A percentile compares a stretch with the other conserved stretches of the same genome.
Conservation (phyloP, 2,113 vertebrate species). For the Hippoglossus stenolepis region DNA sequence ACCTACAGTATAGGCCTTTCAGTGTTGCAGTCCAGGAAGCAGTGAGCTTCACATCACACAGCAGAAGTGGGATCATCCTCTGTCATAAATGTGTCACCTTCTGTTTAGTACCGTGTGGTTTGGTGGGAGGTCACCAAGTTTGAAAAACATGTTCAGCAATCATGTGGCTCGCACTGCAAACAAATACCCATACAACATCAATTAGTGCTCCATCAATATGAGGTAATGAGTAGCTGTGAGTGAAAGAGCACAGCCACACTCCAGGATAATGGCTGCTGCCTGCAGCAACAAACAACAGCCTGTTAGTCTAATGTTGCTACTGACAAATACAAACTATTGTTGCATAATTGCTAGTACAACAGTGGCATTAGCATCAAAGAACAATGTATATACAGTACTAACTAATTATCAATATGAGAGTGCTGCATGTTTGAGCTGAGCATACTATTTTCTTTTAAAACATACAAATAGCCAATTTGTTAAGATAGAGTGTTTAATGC, state of each 20-base stretch:
- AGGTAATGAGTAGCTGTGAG: slow-evolving; percentile 41
- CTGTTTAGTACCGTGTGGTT: not conserved
- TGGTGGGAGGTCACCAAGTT: slow-evolving; percentile 16
- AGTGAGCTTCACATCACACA: too few relatives aligned
- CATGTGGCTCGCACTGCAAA: slow-evolving; percentile 21
- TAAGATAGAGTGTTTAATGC: too few relatives aligned
- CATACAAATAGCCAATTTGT: too few relatives aligned
- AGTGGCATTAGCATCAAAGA: not conserved
- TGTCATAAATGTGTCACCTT: not conserved
- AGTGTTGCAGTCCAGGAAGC: too few relatives aligned
- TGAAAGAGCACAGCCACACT: slow-evolving; percentile 42
- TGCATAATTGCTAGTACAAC: not conserved
- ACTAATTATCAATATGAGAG: too few relatives aligned
- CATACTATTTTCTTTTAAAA: too few relatives aligned
- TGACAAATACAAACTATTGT: not conserved
- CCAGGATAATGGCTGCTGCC: slow-evolving; percentile 39
- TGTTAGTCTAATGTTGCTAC: slow-evolving; percentile 12
- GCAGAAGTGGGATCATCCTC: not conserved
- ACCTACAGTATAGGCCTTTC: too few relatives aligned
- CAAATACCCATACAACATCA: slow-evolving; percentile 35
- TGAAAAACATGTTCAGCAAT: slow-evolving; percentile 11
- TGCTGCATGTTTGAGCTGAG: too few relatives aligned
- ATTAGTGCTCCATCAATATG: slow-evolving; percentile 42
- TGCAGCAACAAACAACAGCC: slow-evolving; percentile 28
- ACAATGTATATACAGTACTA: not conserved